Base-by-base conservation (phyloP, 1,140 invertebrate genomes). In the Brachionus paranguensis region DNA sequence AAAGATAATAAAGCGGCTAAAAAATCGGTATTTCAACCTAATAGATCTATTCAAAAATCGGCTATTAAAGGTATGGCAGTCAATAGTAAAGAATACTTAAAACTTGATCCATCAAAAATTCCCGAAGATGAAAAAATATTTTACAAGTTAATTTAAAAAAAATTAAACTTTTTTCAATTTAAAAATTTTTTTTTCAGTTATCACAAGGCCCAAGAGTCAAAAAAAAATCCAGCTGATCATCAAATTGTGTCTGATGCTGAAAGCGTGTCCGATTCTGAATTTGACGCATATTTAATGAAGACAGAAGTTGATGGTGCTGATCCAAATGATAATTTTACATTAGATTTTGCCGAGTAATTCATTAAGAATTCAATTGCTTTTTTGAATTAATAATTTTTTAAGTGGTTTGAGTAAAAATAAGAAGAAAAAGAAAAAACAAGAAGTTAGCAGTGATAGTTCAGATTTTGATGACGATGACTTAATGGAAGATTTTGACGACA, bases 251-350 rank as follows among this genome's bases (percentile, higher is more conserved):
- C 86, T 3, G 86, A 89, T 33, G 88, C 89, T 55, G 90, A 91
- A 1, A 95, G 94, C 86, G 93, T 97, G 2, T 93, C 92, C 85
- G 95, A 95, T 87, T 93, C 95, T 83, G 95, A 97, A 87, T 97
- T 97, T 89, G 93, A 91, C 84, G 84, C 86, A 5, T 88, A 88
- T 70, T 84, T 91, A 27, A 88, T 87, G 86, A 86, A 87, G 85
- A 86, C 78, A 45, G 84, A 81, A 65, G 85, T 86, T 17, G 86
- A 86, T 29, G 86, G 81, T 43, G 85, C 86, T 4, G 86, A 83
- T 55, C 86, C 86, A 33, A 79, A 87, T 76, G 88, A 89, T n/a
- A 83, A 79, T 45, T 84, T 43, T 20, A 12, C 24, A 41, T 60
- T 85, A 43, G 84, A 85, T 76, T 88, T 88, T 86, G 87, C 88